Evolutionary conservation across 2,888 invertebrate genomes (phyloP).

Genomic region (Drosophila antonietae): DNA sequence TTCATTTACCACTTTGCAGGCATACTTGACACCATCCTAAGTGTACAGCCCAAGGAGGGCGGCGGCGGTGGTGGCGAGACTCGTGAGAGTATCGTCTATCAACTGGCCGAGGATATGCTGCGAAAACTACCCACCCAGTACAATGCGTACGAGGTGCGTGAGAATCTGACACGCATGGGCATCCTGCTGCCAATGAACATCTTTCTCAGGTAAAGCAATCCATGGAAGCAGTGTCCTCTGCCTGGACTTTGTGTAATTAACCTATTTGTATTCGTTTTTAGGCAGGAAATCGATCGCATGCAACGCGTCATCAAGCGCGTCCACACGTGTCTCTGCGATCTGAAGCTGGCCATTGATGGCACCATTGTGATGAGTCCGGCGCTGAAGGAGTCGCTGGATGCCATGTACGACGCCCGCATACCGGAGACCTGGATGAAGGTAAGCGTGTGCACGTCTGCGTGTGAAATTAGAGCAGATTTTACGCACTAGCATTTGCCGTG

Average conservation of each 20-base stretch:
- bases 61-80: constrained; percentile 96
- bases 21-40: constrained; percentile 96
- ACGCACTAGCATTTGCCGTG: constrained; percentile 30
- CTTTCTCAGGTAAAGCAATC: constrained; percentile 88
- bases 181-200: constrained; percentile 97
- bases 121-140: constrained; percentile 94
- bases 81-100: constrained; percentile 95
- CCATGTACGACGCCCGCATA: constrained; percentile 98
- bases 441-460: constrained; percentile 33
- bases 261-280: constrained; percentile 60
- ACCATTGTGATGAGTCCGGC: constrained; percentile 98
- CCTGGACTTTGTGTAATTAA: constrained; percentile 8
- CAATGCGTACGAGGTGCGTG: constrained; percentile 94
- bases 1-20: constrained; percentile 78
- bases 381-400: constrained; percentile 94
- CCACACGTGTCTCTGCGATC: constrained; percentile 91
- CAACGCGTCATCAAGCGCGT: constrained; percentile 93
- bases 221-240: neutral
- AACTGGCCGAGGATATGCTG: constrained; percentile 96
- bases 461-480: constrained; percentile 33
- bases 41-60: constrained; percentile 98
- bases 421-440: constrained; percentile 97
- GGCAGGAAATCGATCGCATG: constrained; percentile 93
- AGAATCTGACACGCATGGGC: constrained; percentile 95
- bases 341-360: constrained; percentile 98